Percentiles rank a stretch among this genome's conserved stretches.
phyloP scores from a whole-genome alignment of 2,797 vertebrate genomes.

The Centroberyx gerrardi region DNA sequence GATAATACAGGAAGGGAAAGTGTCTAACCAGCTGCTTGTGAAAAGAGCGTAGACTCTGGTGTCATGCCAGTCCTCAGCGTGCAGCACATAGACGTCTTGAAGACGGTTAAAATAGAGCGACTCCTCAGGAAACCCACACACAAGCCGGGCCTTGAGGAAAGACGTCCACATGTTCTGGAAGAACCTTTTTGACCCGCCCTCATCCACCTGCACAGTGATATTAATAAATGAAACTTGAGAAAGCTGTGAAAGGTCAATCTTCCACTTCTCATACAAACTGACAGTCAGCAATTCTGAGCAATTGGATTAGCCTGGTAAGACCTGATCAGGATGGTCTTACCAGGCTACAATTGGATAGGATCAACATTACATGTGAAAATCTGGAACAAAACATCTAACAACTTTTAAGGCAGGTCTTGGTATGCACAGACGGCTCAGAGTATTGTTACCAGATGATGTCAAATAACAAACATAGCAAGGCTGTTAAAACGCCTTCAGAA shows the following conservation, averaged over 20 bases:
- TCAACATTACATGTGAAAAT: background rate
- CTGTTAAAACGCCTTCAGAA: background rate
- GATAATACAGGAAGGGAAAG: slow-evolving; percentile 42
- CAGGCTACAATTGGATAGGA: slow-evolving; percentile 31
- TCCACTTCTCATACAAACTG: slow-evolving; percentile 1
- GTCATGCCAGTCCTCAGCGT: slow-evolving; percentile 75
- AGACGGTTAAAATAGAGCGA: slow-evolving; percentile 86
- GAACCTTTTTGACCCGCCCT: slow-evolving; percentile 83
- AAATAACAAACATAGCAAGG: slow-evolving; percentile 18
- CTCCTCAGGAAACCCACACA: slow-evolving; percentile 84
- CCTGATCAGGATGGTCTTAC: no score
- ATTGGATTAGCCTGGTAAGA: no score
- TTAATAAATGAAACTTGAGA: background rate
- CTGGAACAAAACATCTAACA: background rate
- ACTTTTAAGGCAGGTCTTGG: slow-evolving; percentile 7
- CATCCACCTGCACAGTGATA: slow-evolving; percentile 79
- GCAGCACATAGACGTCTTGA: slow-evolving; percentile 80
- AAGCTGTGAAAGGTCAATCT: background rate
- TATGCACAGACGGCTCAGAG: background rate
- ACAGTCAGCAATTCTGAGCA: slow-evolving; percentile 1
- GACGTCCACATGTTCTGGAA: slow-evolving; percentile 87
- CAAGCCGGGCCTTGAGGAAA: slow-evolving; percentile 86
- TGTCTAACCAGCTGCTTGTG: slow-evolving; percentile 86
- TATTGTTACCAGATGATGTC: background rate
- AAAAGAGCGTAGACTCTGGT: slow-evolving; percentile 85